Evolutionary conservation across 2,797 vertebrate species (phyloP), one percentile per base, ranked within the genome.

Genomic region (Bovichtus diacanthus): DNA sequence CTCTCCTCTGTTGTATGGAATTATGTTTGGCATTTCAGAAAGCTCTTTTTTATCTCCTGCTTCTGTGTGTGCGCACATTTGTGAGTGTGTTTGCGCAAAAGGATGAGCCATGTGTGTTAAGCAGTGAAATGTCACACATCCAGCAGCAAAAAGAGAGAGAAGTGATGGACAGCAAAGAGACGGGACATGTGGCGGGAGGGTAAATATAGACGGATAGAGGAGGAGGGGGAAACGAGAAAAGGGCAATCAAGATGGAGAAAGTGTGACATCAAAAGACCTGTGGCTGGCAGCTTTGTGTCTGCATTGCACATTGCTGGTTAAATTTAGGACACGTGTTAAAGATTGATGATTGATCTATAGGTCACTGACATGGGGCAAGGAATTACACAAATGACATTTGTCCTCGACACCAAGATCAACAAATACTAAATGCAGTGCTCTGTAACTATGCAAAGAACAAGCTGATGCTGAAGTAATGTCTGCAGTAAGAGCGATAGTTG

Each of bases 21-120:
- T 89, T 85, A 79, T 67, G 66, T 84, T 85, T 90, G 87, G 75
- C 88, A 89, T 92, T 91, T 93, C 70, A 79, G 60, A 86, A 79
- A 80, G 74, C 73, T 70, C 51, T 71, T 69, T n/a, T 84, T 87
- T 84, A 84, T 86, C 78, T 61, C 61, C 34, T n/a, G 19, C 49
- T 23, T 44, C 46, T 49, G 64, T 70, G 64, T 60, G 5, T 53
- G 15, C 50, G 12, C 3, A 70, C 10, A n/a, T 69, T 47, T 66
- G 46, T 72, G 43, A 15, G 46, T 54, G 59, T 5, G 50, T 66
- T 41, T 63, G 25, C 8, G 12, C 39, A 5, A 53, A 39, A 41
- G 31, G 6, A 67, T 31, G 53, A 78, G 61, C 39, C 1, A 2
- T 50, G 74, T 56, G 72, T 82, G 55, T 69, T 49, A 13, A 58